Evolutionary conservation across 1,140 invertebrate species (phyloP).

Genomic region (Sweltsa coloradensis): DNA sequence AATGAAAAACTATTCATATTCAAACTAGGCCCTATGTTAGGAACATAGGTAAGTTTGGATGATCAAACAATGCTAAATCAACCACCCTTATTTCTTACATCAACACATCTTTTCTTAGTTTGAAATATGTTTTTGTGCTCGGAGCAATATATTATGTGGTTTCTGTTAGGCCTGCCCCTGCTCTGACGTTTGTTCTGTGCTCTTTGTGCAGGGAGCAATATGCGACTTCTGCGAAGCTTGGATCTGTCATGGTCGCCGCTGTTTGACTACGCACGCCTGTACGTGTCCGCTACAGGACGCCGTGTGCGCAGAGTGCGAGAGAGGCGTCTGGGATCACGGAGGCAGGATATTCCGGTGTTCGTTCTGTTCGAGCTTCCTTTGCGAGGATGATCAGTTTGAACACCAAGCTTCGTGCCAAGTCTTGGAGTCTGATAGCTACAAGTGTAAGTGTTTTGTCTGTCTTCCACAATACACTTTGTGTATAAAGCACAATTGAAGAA

Average conservation of each 20-base stretch:
- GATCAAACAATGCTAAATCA: too few relatives aligned
- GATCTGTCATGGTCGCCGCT: conserved; percentile 90
- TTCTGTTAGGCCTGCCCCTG: too few relatives aligned
- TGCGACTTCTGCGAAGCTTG: conserved; percentile 97
- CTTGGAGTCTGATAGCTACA: conserved; percentile 82
- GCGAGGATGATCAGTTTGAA: conserved; percentile 98
- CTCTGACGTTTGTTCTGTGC: too few relatives aligned
- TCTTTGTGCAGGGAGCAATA: conserved; percentile 66
- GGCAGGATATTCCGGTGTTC: conserved; percentile 85
- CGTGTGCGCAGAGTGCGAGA: conserved; percentile 80
- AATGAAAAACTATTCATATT: too few relatives aligned
- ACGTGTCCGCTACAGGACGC: conserved; percentile 80
- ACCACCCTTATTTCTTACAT: too few relatives aligned
- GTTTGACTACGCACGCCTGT: conserved; percentile 84
- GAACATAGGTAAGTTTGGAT: too few relatives aligned
- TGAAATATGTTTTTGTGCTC: too few relatives aligned
- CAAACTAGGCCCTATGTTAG: too few relatives aligned
- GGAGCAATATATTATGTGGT: too few relatives aligned
- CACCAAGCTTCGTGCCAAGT: conserved; percentile 96
- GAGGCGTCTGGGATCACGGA: conserved; percentile 90
- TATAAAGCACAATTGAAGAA: too few relatives aligned
- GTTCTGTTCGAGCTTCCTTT: conserved; percentile 81
- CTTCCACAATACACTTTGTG: too few relatives aligned
- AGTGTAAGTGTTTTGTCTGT: conserved; percentile 63
- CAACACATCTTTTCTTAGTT: too few relatives aligned